These are phyloP conservation scores for Rhagoletis zephyria DNA, from an alignment of 1,140 invertebrate genomes.

Conservation along the genomic window DNA sequence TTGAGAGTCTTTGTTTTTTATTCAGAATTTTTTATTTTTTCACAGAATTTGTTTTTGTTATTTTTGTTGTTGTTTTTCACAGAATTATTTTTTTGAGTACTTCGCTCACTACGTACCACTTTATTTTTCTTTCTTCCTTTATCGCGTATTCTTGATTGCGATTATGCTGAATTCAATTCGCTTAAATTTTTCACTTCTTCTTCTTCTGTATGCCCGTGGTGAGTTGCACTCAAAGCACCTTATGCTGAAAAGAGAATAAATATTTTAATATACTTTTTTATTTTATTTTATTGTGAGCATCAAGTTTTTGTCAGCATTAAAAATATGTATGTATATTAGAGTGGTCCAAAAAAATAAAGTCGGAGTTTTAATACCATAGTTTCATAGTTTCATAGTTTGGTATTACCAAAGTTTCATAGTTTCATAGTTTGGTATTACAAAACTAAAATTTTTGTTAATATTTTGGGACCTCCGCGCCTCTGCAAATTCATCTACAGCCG, in stretches of 20 bases:
- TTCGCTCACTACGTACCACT: not conserved
- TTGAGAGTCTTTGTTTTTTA: not conserved
- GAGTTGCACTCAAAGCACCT: not conserved
- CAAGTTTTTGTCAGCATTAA: too few relatives aligned
- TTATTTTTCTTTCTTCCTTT: not conserved
- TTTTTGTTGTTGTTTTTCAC: not conserved
- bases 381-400: too few relatives aligned
- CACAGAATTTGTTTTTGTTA: not conserved
- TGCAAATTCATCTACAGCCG: too few relatives aligned
- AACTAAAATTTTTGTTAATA: too few relatives aligned
- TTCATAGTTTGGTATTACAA: too few relatives aligned
- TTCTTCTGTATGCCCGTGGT: not conserved
- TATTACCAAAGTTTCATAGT: too few relatives aligned
- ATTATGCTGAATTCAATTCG: not conserved
- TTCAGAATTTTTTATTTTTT: not conserved
- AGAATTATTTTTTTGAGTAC: not conserved
- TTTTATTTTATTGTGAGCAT: too few relatives aligned
- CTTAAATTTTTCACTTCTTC: constrained; percentile 1
- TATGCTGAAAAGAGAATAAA: not conserved
- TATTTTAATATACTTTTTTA: too few relatives aligned
- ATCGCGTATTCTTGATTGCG: not conserved
- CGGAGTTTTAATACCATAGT: too few relatives aligned
- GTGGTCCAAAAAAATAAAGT: too few relatives aligned
- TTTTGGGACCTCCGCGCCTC: too few relatives aligned
- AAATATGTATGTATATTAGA: too few relatives aligned